Evolutionary conservation across 2,797 vertebrate species (phyloP), one percentile per base, ranked within the genome.

Genomic region (Scarus forsteni): DNA sequence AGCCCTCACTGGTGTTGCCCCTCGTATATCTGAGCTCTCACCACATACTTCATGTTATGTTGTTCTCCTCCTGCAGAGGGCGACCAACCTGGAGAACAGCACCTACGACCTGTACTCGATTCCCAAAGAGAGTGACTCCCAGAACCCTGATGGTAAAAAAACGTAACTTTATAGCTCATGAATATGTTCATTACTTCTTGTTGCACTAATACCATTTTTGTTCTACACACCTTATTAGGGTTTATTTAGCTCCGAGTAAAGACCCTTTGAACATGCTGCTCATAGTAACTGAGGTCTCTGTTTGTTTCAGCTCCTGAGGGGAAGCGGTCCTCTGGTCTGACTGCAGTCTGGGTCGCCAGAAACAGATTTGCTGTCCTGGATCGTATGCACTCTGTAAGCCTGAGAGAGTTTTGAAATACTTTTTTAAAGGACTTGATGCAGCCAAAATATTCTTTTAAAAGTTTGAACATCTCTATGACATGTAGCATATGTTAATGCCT

Each of bases 71-170:
- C 52, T 75, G 0, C 90, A 99, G 98, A 96, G 98, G 91, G 97
- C 98, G 57, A 98, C 96, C 67, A 99, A 99, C 87, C 89, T 99
- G 72, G 98, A 99, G 93, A 99, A 99, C 91, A 99, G 98, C 85
- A 99, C 98, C 12, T 99, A 99, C 0, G 98, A 99, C 82, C 91
- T 99, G 0, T 99, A 99, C 87, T 96, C 95, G 3, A 99, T 99
- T 68, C 98, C 98, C 73, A 97, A 96, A 87, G 98, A 99, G 8
- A 96, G 96, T 0, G 98, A 99, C 90, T 97, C 97, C 55, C 98
- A 99, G 92, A 99, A 97, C 75, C 98, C 97, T 0, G 97, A 99
- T 19, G 98, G 97, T 99, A 90, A 64, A 27, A 10, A 19, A 8
- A 46, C 27, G 2, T 27, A 27, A 27, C 27, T 27, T 27, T 27